These are phyloP conservation scores for Eulemur rubriventer DNA, from an alignment of 2,797 vertebrate species.

Conservation along the genomic window DNA sequence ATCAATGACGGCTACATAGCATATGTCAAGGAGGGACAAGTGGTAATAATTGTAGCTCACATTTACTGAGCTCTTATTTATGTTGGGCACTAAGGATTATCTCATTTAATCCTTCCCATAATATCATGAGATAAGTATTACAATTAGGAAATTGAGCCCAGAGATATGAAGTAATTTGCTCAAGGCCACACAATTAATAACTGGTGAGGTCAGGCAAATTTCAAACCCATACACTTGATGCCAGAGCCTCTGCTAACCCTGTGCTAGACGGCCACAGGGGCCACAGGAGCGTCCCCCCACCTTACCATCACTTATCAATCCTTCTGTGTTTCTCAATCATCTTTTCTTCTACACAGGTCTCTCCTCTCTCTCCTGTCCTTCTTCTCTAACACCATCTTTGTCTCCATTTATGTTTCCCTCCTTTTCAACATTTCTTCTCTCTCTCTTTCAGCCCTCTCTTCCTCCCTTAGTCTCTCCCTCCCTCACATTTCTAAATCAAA, in stretches of 20 bases:
- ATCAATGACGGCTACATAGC: neutral
- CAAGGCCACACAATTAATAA: neutral
- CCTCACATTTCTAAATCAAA: neutral
- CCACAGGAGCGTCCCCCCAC: neutral
- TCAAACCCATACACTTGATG: neutral
- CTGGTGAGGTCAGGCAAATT: neutral
- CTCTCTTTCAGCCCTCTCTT: too few species aligned
- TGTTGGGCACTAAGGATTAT: neutral
- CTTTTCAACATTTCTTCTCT: neutral
- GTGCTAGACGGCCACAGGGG: neutral
- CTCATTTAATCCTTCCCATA: neutral
- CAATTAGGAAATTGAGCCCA: neutral
- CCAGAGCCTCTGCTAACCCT: neutral
- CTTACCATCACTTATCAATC: neutral
- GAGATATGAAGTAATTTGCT: neutral
- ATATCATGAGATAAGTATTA: neutral
- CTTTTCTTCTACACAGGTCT: neutral
- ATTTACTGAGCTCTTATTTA: neutral
- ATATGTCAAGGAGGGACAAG: neutral
- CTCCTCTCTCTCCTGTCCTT: neutral
- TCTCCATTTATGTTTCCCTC: neutral
- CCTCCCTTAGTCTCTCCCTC: neutral
- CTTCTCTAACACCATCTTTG: neutral
- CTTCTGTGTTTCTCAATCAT: neutral
- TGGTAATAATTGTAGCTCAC: neutral